Base-by-base conservation (phyloP, 2,797 vertebrate genomes). In the Gallirallus australis region DNA sequence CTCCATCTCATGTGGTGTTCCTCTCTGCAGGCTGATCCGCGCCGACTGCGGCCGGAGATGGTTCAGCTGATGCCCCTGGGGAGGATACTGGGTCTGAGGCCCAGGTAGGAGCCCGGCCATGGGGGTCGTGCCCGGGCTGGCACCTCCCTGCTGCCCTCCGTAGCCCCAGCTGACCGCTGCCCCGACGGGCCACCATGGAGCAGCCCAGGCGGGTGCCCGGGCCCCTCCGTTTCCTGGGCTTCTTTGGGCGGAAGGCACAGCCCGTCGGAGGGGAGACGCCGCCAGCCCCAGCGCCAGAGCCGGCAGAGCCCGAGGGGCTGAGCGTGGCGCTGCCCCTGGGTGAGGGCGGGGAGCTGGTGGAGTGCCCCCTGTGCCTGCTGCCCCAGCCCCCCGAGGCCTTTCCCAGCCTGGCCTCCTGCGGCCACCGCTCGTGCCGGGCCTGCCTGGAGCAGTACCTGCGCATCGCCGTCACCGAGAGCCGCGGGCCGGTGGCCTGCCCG, bases 301-400 rank as follows among this genome's bases (percentile, higher is more conserved):
- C 86, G 1, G 90, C 95, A 76, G 91, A 97, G 18, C 98, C 95
- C 12, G 97, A 98, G 80, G 98, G 98, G 93, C 96, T 96, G 8
- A 82, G 89, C 11, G 94, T 98, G 33, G 97, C 80, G 5, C 96
- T 98, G 85, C 98, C 98, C 2, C 97, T 96, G 65, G 98, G 97
- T 12, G 96, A 98, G 70, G 53, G 96, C 82, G 96, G 95, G 97
- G 97, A 96, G 5, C 89, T 98, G 96, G 57, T 94, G 94, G 99
- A 99, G 96, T 99, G 99, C 69, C 99, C 99, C 5, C 97, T 99
- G 89, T 99, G 99, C 97, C 98, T 99, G 96, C 98, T 99, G 91
- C 98, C 98, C 75, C 99, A 99, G 96, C 98, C 98, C 0, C 98
- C 98, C 0, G 97, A 97, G 94, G 98, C 98, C 96, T 99, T 99